Base-by-base conservation (phyloP, 2,113 vertebrate species). In the Erythrocercus mccallii region DNA sequence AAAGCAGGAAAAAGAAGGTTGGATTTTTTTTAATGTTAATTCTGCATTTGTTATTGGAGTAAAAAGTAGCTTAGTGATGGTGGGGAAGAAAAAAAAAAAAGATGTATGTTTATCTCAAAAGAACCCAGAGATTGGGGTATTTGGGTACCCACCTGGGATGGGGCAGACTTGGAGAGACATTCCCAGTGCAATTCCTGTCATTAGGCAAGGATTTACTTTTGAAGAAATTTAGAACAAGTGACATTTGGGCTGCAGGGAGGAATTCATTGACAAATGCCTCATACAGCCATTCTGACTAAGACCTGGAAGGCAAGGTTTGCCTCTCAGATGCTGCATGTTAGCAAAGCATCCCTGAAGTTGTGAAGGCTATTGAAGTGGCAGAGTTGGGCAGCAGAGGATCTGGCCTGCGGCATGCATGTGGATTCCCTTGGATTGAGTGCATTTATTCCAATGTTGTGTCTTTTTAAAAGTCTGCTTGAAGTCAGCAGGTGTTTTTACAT, bases 401-500 rank as follows among this genome's bases (percentile, higher is more conserved):
- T 68, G 56, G 35, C 88, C 85, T 48, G 31, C 0, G 3, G 62
- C 71, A 9, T 17, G 28, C 5, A 0, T 66, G 64, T 80, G 84
- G 18, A 33, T 91, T 47, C 58, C 66, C 51, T 86, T 44, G 33
- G 42, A 54, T 47, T 3, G 1, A 3, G 0, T 73, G 47, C 4
- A 1, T 60, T 93, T 71, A 40, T 86, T 93, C 45, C 14, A 11
- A 1, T 25, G 20, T 78, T 47, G 21, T 50, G 57, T 50, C 42
- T 90, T 93, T 93, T 51, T 6, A 31, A 54, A 92, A 88, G 51
- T 48, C 94, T 92, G 47, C 76, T 90, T 94, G 88, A 92, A 95
- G 90, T 79, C 94, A 93, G 92, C 82, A 90, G 90, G 88, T 90
- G 65, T 37, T 92, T 93, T 71, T 95, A 90, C 60, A 45, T 90